Evolutionary conservation across 2,888 invertebrate genomes (phyloP).

Genomic region (Aspidiotus destructor): DNA sequence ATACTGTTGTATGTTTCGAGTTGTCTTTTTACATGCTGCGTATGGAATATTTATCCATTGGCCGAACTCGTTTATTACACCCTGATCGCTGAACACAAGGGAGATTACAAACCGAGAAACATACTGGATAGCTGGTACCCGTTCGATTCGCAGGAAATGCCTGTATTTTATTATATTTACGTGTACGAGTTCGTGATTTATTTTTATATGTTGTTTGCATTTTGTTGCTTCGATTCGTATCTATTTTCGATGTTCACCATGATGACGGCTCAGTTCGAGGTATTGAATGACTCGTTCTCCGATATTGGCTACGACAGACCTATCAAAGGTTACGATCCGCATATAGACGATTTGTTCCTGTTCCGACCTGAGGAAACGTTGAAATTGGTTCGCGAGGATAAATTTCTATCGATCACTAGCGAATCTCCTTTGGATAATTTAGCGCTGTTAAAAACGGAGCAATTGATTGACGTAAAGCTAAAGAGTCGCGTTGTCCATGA

Average conservation of each 20-base stretch:
- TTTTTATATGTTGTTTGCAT: constrained; percentile 30
- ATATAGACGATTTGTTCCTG: constrained; percentile 23
- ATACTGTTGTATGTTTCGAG: constrained; percentile 22
- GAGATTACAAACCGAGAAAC: constrained; percentile 20
- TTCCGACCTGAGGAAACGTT: constrained; percentile 22
- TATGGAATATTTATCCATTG: constrained; percentile 30
- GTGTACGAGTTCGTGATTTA: constrained; percentile 31
- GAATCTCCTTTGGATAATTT: constrained; percentile 23
- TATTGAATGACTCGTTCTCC: constrained; percentile 22
- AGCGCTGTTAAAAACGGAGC: constrained; percentile 21
- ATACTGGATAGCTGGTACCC: constrained; percentile 32
- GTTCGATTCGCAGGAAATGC: constrained; percentile 23
- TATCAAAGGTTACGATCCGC: constrained; percentile 29
- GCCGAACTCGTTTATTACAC: constrained; percentile 28
- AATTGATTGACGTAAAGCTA: constrained; percentile 13
- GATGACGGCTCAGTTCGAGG: constrained; percentile 30
- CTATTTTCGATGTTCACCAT: constrained; percentile 30
- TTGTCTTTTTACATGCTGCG: constrained; percentile 25
- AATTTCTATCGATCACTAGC: constrained; percentile 23
- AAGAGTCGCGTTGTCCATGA: constrained; percentile 17
- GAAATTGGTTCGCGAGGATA: constrained; percentile 10
- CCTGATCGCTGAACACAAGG: background rate
- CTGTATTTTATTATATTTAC: constrained; percentile 24
- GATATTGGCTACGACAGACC: constrained; percentile 31
- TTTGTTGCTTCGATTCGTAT: constrained; percentile 32